These are phyloP conservation scores for Oxyteleia sp. DNA, from an alignment of 2,888 invertebrate genomes.

Conservation along the genomic window DNA sequence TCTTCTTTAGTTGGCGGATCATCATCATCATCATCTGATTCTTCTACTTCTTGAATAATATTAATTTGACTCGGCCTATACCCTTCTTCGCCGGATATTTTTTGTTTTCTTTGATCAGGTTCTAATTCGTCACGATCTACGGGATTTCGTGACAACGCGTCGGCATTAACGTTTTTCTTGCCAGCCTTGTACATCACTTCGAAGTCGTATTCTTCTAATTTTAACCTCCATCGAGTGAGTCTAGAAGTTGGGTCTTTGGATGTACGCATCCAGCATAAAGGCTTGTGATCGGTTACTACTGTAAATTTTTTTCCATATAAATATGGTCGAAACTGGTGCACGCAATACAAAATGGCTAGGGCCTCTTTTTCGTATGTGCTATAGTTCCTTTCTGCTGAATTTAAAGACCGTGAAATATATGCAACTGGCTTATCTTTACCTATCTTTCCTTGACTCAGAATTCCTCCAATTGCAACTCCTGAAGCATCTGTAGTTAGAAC, in stretches of 20 bases:
- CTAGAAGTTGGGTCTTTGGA: constrained; percentile 7
- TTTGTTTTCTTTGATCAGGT: too few species aligned
- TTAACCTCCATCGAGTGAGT: constrained; percentile 7
- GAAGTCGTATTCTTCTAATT: constrained; percentile 12
- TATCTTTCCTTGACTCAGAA: constrained; percentile 56
- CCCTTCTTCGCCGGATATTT: too few species aligned
- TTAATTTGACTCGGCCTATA: too few species aligned
- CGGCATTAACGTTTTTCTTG: background rate
- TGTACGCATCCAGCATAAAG: background rate
- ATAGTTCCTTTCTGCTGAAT: background rate
- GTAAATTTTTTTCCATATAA: constrained; percentile 23
- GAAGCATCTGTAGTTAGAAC: constrained; percentile 60
- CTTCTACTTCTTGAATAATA: too few species aligned
- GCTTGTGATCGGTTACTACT: too few species aligned
- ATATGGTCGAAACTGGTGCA: constrained; percentile 16
- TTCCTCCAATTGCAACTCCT: constrained; percentile 47
- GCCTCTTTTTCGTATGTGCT: constrained; percentile 26
- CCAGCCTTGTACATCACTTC: background rate
- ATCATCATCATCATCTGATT: too few species aligned
- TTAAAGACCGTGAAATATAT: background rate
- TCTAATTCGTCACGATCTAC: background rate
- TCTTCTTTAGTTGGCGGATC: too few species aligned
- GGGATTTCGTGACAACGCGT: background rate
- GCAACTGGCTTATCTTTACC: constrained; percentile 1
- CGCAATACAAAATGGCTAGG: constrained; percentile 11